Evolutionary conservation across 2,888 invertebrate genomes (phyloP), one percentile per base, ranked within the genome.

Genomic region (Spilosoma lubricipeda): DNA sequence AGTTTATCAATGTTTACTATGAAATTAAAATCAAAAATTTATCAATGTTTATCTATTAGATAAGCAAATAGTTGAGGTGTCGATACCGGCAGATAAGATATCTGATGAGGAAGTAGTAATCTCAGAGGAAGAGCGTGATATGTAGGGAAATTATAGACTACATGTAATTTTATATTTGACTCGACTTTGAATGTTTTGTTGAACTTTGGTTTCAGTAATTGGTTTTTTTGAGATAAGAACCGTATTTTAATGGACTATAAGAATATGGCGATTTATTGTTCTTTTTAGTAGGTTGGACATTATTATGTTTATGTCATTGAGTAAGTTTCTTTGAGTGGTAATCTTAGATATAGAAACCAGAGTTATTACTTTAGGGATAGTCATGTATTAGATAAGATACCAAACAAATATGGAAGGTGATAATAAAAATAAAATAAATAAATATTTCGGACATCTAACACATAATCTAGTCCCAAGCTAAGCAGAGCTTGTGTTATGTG

Each of bases 21-120:
- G 76, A 82, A 76, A 81, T 82, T 64, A 68, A 78, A 84, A 82
- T 82, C 81, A 78, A 75, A 66, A 71, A 74, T 77, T 77, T 83
- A 83, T 81, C 83, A 75, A 7, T 74, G 69, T 80, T 81, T 83
- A 80, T 83, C 79, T 71, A 20, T 36, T 73, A 82, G 88, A 88
- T 88, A 88, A 85, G 85, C 81, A 82, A 86, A 83, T 81, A 78
- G 75, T 74, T 74, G 76, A 80, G 85, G 86, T 86, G 87, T 85
- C 79, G 85, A 84, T 81, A 77, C 78, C 77, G 70, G 76, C 78
- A 81, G 87, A 86, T 87, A 86, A 77, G 68, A 42, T 86, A 88
- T 88, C 87, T 82, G 82, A 86, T 82, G 82, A 86, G 87, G 86
- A 87, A 87, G 82, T 84, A 78, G 80, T 76, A 42, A 79, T 83